phyloP scores from a whole-genome alignment of 1,140 invertebrate species.

The Drosophila elegans region DNA sequence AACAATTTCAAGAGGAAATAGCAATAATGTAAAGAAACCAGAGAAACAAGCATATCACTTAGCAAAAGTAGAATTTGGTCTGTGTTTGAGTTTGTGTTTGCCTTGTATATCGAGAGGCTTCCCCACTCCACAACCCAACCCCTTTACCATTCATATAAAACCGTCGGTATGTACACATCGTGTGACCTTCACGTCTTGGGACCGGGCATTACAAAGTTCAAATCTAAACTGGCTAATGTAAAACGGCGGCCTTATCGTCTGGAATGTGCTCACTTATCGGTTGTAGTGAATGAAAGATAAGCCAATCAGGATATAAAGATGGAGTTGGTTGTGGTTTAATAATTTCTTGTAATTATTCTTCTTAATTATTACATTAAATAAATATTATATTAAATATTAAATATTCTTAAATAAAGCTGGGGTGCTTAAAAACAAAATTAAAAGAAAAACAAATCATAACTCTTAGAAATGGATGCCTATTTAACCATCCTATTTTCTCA shows the following conservation, averaged over 20 bases:
- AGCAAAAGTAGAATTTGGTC: slow-evolving; percentile 62
- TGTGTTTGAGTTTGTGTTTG: slow-evolving; percentile 17
- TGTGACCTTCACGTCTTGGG: slow-evolving; percentile 42
- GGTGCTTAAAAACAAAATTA: too few relatives aligned
- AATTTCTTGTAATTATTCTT: neutral
- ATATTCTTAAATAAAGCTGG: too few relatives aligned
- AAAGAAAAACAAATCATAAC: too few relatives aligned
- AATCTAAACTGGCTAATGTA: slow-evolving; percentile 19
- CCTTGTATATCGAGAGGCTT: slow-evolving; percentile 17
- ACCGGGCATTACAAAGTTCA: slow-evolving; percentile 47
- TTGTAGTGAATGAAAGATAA: slow-evolving; percentile 38
- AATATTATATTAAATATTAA: too few relatives aligned
- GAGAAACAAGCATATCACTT: slow-evolving; percentile 75
- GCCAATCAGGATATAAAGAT: slow-evolving; percentile 19
- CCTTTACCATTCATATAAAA: neutral
- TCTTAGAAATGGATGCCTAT: too few relatives aligned
- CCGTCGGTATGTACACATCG: neutral
- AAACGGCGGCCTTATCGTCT: slow-evolving; percentile 28
- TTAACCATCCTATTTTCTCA: neutral
- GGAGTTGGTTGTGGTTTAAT: slow-evolving; percentile 18
- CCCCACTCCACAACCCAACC: neutral
- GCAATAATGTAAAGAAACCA: slow-evolving; percentile 76
- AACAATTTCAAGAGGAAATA: slow-evolving; percentile 76
- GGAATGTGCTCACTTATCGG: slow-evolving; percentile 29
- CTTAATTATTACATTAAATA: too few relatives aligned